These are phyloP conservation scores for Mimas tiliae DNA, from an alignment of 2,888 invertebrate genomes.

Conservation along the genomic window DNA sequence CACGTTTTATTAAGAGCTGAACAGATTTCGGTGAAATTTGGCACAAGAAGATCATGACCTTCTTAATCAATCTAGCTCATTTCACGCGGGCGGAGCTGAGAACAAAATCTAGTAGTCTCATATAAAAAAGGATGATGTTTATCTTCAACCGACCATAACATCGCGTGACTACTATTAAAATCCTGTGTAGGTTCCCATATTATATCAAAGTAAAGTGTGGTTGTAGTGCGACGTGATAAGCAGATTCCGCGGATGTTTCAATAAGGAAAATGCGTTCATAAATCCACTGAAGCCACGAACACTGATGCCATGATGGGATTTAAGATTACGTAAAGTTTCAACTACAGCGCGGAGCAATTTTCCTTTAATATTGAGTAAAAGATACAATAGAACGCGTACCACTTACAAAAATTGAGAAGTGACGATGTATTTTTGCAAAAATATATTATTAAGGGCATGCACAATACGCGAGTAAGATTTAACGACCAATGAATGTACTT, in stretches of 20 bases:
- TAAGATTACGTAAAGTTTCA: slow-evolving; percentile 14
- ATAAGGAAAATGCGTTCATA: slow-evolving; percentile 28
- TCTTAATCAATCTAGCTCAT: no score
- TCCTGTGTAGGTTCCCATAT: not conserved
- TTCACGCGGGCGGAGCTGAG: no score
- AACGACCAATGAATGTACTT: no score
- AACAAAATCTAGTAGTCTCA: no score
- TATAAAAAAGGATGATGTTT: not conserved
- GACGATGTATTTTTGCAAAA: not conserved
- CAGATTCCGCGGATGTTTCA: slow-evolving; percentile 26
- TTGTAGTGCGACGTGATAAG: slow-evolving; percentile 14
- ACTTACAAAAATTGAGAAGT: slow-evolving; percentile 5
- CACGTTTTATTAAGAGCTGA: no score
- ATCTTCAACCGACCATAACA: not conserved
- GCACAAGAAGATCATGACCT: no score
- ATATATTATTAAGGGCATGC: no score
- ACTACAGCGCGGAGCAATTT: slow-evolving; percentile 5
- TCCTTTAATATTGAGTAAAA: slow-evolving; percentile 1
- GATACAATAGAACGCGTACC: not conserved
- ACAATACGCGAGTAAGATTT: no score
- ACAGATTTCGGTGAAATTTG: no score
- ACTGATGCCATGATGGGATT: slow-evolving; percentile 20
- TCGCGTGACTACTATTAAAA: not conserved
- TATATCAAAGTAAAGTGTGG: slow-evolving; percentile 2
- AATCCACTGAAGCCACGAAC: slow-evolving; percentile 26